These are phyloP conservation scores for Muraenolepis orangiensis DNA, from an alignment of 2,797 vertebrate genomes.

Conservation along the genomic window DNA sequence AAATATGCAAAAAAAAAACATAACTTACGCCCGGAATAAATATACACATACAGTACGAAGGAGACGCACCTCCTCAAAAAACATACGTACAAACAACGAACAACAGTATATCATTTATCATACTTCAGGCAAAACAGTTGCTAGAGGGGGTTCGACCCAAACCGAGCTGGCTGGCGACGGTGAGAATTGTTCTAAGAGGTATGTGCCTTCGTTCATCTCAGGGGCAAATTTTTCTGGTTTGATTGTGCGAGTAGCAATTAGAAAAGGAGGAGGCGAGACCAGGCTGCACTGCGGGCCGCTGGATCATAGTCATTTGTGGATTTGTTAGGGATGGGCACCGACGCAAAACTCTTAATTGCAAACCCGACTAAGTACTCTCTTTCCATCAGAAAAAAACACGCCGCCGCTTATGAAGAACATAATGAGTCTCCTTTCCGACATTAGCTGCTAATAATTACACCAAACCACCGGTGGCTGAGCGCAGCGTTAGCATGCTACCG, in stretches of 20 bases:
- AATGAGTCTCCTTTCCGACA: constrained; percentile 40
- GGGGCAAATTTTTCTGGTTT: constrained; percentile 42
- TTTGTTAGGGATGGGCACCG: constrained; percentile 39
- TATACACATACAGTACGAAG: constrained; percentile 71
- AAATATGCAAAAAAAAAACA: constrained; percentile 77
- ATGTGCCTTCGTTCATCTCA: constrained; percentile 53
- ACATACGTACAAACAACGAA: constrained; percentile 6
- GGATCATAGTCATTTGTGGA: constrained; percentile 27
- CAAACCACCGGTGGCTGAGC: background rate
- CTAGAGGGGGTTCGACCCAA: constrained; percentile 53
- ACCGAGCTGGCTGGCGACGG: constrained; percentile 34
- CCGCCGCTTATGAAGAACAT: constrained; percentile 22
- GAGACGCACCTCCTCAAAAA: constrained; percentile 64
- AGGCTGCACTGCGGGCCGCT: constrained; percentile 49
- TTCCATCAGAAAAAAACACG: constrained; percentile 29
- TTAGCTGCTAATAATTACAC: constrained; percentile 34
- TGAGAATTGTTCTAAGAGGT: constrained; percentile 39
- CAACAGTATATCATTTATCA: constrained; percentile 46
- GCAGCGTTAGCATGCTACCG: constrained; percentile 52
- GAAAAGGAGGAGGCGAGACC: constrained; percentile 51
- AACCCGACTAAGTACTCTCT: constrained; percentile 36
- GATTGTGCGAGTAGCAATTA: constrained; percentile 54
- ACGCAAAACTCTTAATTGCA: constrained; percentile 37
- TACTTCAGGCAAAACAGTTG: constrained; percentile 62
- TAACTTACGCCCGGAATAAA: constrained; percentile 83